A percentile compares a stretch with the other conserved stretches of the same genome.
Evolutionary conservation across 2,888 invertebrate species (phyloP).

Genomic region (Sinopyrophorus schimmeli): DNA sequence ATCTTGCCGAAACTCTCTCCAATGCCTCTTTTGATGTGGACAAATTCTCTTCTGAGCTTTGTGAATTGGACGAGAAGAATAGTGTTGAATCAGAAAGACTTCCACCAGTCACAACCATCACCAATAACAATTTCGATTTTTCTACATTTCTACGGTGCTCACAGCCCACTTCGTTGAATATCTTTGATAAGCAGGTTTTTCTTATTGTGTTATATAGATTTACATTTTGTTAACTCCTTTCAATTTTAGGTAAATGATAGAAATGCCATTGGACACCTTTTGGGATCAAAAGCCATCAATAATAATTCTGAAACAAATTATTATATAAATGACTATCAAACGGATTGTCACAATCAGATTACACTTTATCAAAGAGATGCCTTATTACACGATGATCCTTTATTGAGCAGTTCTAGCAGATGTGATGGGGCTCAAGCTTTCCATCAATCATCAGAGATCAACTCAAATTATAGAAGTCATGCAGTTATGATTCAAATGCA

Average conservation of each 20-base stretch:
- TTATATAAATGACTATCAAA: no score
- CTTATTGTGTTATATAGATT: background rate
- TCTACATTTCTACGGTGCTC: slow-evolving; percentile 46
- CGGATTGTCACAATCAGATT: slow-evolving; percentile 50
- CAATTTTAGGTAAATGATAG: slow-evolving; percentile 7
- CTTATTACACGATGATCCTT: slow-evolving; percentile 49
- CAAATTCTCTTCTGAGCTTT: slow-evolving; percentile 37
- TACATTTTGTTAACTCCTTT: background rate
- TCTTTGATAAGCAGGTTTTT: slow-evolving; percentile 24
- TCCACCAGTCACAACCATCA: slow-evolving; percentile 46
- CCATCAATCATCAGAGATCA: slow-evolving; percentile 32
- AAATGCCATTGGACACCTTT: slow-evolving; percentile 45
- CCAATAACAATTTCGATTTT: slow-evolving; percentile 47
- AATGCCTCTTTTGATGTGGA: slow-evolving; percentile 44
- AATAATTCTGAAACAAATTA: no score
- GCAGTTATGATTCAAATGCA: slow-evolving; percentile 46
- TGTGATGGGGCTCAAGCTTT: slow-evolving; percentile 28
- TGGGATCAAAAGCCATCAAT: slow-evolving; percentile 43
- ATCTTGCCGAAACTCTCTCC: slow-evolving; percentile 45
- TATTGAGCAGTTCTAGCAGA: slow-evolving; percentile 41
- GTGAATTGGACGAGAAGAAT: slow-evolving; percentile 38
- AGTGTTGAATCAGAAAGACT: slow-evolving; percentile 24
- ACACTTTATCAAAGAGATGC: slow-evolving; percentile 56
- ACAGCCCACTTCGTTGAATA: slow-evolving; percentile 39
- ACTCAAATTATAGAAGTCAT: slow-evolving; percentile 39